Base-by-base conservation (phyloP, 2,797 vertebrate genomes). In the Micromesistius poutassou region DNA sequence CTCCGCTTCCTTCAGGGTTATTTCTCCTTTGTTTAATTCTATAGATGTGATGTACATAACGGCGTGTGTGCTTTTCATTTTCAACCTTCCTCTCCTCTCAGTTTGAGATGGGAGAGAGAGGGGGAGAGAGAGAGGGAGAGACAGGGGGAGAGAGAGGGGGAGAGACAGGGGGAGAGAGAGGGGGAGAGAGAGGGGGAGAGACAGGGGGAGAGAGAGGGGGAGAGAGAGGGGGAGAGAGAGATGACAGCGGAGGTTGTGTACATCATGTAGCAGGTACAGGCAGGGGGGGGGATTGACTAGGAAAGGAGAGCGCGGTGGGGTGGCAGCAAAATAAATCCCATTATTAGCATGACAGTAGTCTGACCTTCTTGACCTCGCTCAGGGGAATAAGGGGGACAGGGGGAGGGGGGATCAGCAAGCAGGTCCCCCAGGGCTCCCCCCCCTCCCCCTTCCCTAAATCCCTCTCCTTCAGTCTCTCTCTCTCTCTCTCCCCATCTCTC, bases 311-410 rank as follows among this genome's bases (percentile, higher is more conserved):
- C 85, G 80, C 80, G 85, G 82, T 81, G 84, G 55, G 74, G 78
- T 84, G 75, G 88, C 79, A 83, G 89, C 86, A 81, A 90, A 91
- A 89, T 83, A 89, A 91, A 93, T 93, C 91, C 90, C 74, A 88
- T 93, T 94, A 94, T 94, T 94, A 93, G 91, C 89, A 87, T 93
- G 93, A 94, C 93, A 93, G 93, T 92, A 92, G 90, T 81, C 74
- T 93, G 89, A 94, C 93, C 92, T 91, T 84, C 68, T 66, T 89
- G 92, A 94, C 93, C 93, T 92, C 88, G 91, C 70, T 6, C 75
- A 78, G 80, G 83, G 30, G 68, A 62, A 22, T 62, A 62, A 25
- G 55, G 55, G 46, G 46, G 46, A 16, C 1, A 22, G 55, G 55
- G 55, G 55, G 22, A 13, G 22, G 55, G 55, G 55, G 90, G 90